These are phyloP conservation scores for Heliangelus exortis DNA, from an alignment of 2,797 vertebrate species.

Conservation along the genomic window DNA sequence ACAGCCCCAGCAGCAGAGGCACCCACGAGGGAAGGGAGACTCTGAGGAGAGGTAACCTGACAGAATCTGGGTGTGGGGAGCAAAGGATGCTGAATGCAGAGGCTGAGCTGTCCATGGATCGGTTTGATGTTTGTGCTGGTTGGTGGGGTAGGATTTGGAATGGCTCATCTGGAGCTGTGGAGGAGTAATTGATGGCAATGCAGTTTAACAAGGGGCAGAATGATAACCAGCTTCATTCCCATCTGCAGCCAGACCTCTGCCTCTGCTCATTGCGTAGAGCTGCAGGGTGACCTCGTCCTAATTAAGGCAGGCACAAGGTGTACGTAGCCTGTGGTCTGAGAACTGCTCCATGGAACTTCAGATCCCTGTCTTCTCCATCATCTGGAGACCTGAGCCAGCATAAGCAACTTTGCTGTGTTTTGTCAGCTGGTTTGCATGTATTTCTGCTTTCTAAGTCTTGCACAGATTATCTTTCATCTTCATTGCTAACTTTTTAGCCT, in stretches of 20 bases:
- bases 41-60: conserved; percentile 64
- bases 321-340: neutral
- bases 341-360: neutral
- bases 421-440: neutral
- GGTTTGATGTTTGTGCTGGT: rapidly evolving
- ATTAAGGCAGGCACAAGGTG: neutral
- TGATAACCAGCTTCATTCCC: neutral
- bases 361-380: neutral
- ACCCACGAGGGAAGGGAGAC: conserved; percentile 55
- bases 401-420: neutral
- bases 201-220: neutral
- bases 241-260: neutral
- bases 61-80: neutral
- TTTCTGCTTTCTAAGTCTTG: neutral
- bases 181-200: neutral
- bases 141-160: neutral
- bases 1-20: conserved; percentile 28
- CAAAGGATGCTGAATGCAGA: rapidly evolving
- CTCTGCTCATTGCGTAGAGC: neutral
- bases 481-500: neutral
- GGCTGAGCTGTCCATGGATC: neutral
- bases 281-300: neutral
- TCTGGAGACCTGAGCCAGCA: neutral
- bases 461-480: neutral
- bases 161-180: neutral